These are phyloP conservation scores for Thripadectes ignobilis DNA, from an alignment of 2,797 vertebrate genomes.

Conservation along the genomic window DNA sequence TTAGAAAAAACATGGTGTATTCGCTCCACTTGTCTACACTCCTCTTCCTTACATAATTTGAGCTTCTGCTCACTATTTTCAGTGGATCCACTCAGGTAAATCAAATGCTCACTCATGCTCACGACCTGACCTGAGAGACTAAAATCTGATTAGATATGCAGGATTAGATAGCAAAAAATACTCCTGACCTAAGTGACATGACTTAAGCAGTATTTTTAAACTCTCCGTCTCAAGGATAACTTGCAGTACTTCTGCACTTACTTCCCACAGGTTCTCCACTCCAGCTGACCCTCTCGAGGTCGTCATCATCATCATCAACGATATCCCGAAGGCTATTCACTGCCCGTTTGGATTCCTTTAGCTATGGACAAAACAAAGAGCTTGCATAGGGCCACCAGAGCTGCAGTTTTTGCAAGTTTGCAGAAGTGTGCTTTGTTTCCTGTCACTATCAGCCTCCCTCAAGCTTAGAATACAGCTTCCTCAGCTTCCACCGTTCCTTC, in stretches of 20 bases:
- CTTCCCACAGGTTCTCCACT: constrained; percentile 93
- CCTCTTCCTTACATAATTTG: background rate
- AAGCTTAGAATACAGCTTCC: background rate
- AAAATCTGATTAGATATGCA: background rate
- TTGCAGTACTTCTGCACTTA: constrained; percentile 73
- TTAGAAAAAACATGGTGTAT: background rate
- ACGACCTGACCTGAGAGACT: background rate
- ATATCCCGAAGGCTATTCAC: constrained; percentile 88
- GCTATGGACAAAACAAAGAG: constrained; percentile 68
- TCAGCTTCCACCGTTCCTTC: background rate
- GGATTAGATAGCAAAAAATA: background rate
- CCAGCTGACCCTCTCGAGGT: constrained; percentile 93
- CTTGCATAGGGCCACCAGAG: background rate
- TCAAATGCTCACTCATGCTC: background rate
- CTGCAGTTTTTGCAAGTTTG: background rate
- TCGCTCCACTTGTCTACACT: background rate
- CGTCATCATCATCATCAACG: constrained; percentile 85
- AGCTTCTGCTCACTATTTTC: background rate
- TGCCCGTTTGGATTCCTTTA: constrained; percentile 90
- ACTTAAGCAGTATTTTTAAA: background rate
- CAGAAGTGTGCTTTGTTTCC: background rate
- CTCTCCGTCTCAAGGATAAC: background rate
- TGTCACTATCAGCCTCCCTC: background rate
- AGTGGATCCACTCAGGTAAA: background rate
- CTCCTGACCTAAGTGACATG: background rate